Conservation (phyloP, 2,113 vertebrate genomes). For the Siphamia tubifer region DNA sequence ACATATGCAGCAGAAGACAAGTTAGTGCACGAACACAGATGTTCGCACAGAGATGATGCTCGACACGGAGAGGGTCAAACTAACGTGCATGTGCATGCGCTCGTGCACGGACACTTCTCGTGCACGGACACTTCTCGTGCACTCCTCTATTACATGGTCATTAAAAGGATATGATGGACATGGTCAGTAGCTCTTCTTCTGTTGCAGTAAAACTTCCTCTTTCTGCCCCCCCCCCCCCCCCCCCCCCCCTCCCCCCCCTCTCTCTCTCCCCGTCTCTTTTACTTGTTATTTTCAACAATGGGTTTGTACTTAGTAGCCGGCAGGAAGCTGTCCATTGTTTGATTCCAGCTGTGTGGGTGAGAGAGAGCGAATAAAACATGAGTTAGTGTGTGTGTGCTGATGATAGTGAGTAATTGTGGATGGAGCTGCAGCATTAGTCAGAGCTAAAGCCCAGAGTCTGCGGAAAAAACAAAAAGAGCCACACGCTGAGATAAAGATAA, state of each 20-base stretch:
- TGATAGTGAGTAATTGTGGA: not conserved
- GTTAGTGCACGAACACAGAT: not conserved
- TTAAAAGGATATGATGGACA: too few relatives aligned
- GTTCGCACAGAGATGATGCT: too few relatives aligned
- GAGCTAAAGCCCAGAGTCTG: not conserved
- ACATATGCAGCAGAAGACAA: too few relatives aligned
- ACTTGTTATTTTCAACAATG: not conserved
- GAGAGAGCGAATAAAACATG: not conserved
- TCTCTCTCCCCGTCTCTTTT: not conserved
- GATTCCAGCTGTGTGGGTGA: constrained; percentile 31
- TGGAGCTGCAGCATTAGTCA: not conserved
- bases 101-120: too few relatives aligned
- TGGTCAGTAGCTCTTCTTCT: too few relatives aligned
- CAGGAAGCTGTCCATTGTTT: constrained; percentile 18
- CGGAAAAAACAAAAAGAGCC: not conserved
- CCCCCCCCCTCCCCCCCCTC: too few relatives aligned
- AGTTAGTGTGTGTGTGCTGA: not conserved
- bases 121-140: too few relatives aligned
- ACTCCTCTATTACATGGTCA: too few relatives aligned
- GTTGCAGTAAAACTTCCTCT: too few relatives aligned
- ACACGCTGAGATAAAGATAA: not conserved
- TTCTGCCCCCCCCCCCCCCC: too few relatives aligned
- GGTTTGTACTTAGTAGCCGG: not conserved
- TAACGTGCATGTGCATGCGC: too few relatives aligned
- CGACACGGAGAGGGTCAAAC: too few relatives aligned